Evolutionary conservation across 2,888 invertebrate species (phyloP).

Genomic region (Venusia cambrica): DNA sequence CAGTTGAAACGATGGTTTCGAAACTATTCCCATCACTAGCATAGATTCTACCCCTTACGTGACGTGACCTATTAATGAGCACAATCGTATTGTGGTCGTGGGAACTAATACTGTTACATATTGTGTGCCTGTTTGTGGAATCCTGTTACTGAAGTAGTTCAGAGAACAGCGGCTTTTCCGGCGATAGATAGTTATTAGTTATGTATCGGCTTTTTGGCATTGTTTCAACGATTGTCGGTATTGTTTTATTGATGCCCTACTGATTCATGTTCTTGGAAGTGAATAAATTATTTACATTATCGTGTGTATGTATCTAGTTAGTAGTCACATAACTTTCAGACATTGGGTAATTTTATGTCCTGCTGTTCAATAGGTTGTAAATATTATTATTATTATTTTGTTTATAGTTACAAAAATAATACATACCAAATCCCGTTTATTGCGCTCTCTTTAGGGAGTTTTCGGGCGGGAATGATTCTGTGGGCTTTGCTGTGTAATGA

Average conservation of each 20-base stretch:
- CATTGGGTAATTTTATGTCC: too few relatives aligned
- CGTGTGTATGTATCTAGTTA: too few relatives aligned
- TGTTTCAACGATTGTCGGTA: constrained; percentile 5
- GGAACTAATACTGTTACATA: constrained; percentile 4
- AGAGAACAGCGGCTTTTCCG: constrained; percentile 7
- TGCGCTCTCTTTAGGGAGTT: too few relatives aligned
- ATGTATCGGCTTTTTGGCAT: constrained; percentile 5
- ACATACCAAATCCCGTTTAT: too few relatives aligned
- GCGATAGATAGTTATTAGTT: too few relatives aligned
- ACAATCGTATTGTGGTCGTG: constrained; percentile 2
- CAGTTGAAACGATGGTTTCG: background rate
- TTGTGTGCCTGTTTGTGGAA: constrained; percentile 1
- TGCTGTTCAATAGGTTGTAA: too few relatives aligned
- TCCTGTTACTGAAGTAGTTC: constrained; percentile 8
- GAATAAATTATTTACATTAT: too few relatives aligned
- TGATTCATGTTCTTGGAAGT: constrained; percentile 2
- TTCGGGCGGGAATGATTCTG: too few relatives aligned
- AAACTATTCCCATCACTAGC: background rate
- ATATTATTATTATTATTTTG: too few relatives aligned
- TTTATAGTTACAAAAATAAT: too few relatives aligned
- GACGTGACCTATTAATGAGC: constrained; percentile 7
- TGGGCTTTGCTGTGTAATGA: too few relatives aligned
- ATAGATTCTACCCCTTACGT: background rate
- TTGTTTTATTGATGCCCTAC: background rate
- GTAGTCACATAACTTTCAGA: too few relatives aligned